Evolutionary conservation across 2,113 vertebrate genomes (phyloP).

Genomic region (Zosterops lateralis): DNA sequence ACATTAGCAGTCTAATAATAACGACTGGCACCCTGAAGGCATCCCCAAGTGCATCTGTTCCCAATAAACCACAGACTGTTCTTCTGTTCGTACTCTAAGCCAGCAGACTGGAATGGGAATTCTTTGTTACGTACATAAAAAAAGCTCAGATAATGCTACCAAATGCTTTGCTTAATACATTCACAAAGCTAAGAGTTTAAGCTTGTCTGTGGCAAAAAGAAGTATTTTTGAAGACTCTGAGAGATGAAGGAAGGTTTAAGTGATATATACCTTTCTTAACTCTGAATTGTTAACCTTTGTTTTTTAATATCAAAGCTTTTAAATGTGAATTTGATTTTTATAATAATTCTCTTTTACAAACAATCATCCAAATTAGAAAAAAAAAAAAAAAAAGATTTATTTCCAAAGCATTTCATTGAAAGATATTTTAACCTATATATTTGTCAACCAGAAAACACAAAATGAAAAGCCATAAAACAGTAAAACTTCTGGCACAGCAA

Average conservation of each 20-base stretch:
- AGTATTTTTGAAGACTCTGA: constrained; percentile 54
- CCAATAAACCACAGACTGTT: constrained; percentile 88
- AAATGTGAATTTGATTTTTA: neutral
- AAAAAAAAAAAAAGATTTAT: neutral
- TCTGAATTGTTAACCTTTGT: neutral
- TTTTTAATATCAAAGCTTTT: constrained; percentile 3
- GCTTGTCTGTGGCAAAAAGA: constrained; percentile 54
- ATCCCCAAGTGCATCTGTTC: constrained; percentile 87
- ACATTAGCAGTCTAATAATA: constrained; percentile 87
- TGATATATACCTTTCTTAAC: neutral
- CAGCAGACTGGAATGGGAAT: constrained; percentile 80
- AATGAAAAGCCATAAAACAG: constrained; percentile 39
- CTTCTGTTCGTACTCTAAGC: constrained; percentile 79
- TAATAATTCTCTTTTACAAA: neutral
- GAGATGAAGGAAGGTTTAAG: constrained; percentile 43
- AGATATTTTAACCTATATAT: constrained; percentile 18
- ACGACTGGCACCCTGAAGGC: constrained; percentile 86
- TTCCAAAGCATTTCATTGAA: neutral
- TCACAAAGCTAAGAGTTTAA: constrained; percentile 73
- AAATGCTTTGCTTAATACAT: constrained; percentile 77
- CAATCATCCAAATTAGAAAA: neutral
- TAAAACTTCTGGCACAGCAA: constrained; percentile 38
- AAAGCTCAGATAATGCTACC: constrained; percentile 79
- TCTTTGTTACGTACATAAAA: constrained; percentile 85
- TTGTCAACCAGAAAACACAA: constrained; percentile 21